Conservation (phyloP, 1,140 invertebrate species). For the Musca domestica region DNA sequence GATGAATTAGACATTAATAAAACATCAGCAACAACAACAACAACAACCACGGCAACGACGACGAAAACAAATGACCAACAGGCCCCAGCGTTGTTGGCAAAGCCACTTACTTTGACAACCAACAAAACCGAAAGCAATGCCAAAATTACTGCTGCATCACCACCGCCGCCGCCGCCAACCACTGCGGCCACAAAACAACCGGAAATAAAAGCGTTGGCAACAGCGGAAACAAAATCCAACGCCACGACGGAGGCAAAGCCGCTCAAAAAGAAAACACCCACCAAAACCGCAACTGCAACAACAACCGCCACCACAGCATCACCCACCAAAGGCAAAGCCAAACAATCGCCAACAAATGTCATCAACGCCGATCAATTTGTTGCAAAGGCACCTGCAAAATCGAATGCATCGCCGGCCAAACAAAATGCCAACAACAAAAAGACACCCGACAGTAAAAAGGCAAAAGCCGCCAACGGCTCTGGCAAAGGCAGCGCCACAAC, state of each 20-base stretch:
- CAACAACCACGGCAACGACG: conserved; percentile 10
- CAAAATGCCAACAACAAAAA: conserved; percentile 12
- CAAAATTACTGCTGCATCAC: neutral
- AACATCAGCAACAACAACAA: conserved; percentile 25
- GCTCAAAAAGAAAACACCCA: neutral
- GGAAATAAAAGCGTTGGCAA: conserved; percentile 18
- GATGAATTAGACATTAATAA: conserved; percentile 29
- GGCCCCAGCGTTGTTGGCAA: conserved; percentile 8
- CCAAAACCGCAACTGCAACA: conserved; percentile 33
- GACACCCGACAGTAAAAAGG: conserved; percentile 10
- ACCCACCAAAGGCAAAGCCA: conserved; percentile 15
- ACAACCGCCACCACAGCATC: conserved; percentile 12
- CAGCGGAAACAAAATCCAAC: conserved; percentile 42
- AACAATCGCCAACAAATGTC: conserved; percentile 26
- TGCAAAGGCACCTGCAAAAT: conserved; percentile 44
- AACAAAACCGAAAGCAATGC: neutral
- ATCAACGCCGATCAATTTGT: conserved; percentile 54
- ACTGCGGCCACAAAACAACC: conserved; percentile 23
- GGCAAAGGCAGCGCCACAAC: conserved; percentile 11
- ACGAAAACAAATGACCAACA: neutral
- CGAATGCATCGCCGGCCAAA: conserved; percentile 32
- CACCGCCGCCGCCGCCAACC: neutral
- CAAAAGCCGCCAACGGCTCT: conserved; percentile 23
- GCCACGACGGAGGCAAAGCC: neutral
- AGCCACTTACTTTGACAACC: conserved; percentile 13